phyloP scores from a whole-genome alignment of 2,113 vertebrate genomes.

The Opisthocomus hoazin region DNA sequence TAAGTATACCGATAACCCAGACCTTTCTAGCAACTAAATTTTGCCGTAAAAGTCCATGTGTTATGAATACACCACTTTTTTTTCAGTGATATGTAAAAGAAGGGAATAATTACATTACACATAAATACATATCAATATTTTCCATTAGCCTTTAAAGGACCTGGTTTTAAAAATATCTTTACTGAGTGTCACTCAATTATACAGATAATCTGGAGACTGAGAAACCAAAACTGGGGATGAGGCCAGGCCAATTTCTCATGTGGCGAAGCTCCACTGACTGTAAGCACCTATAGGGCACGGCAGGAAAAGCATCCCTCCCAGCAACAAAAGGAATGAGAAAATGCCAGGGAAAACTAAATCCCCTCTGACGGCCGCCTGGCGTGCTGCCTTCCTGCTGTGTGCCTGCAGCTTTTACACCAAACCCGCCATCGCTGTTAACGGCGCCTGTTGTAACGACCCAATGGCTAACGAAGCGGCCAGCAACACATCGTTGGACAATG shows the following conservation, averaged over 20 bases:
- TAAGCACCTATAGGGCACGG: neutral
- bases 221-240: neutral
- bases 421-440: accelerated
- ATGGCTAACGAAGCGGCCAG: neutral
- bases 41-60: neutral
- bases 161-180: neutral
- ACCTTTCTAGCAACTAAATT: neutral
- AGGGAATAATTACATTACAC: neutral
- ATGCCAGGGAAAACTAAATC: neutral
- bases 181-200: neutral
- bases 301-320: neutral
- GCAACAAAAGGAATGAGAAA: neutral
- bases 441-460: neutral
- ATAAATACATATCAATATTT: neutral
- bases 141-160: neutral
- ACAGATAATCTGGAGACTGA: neutral
- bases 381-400: neutral
- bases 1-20: neutral
- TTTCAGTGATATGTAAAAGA: neutral
- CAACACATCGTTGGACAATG: accelerated
- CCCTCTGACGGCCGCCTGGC: accelerated
- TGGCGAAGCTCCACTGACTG: neutral
- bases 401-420: neutral
- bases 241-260: neutral
- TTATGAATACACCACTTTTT: neutral